These are phyloP conservation scores for Sebastolobus altivelis DNA, from an alignment of 2,797 vertebrate genomes.

Conservation along the genomic window DNA sequence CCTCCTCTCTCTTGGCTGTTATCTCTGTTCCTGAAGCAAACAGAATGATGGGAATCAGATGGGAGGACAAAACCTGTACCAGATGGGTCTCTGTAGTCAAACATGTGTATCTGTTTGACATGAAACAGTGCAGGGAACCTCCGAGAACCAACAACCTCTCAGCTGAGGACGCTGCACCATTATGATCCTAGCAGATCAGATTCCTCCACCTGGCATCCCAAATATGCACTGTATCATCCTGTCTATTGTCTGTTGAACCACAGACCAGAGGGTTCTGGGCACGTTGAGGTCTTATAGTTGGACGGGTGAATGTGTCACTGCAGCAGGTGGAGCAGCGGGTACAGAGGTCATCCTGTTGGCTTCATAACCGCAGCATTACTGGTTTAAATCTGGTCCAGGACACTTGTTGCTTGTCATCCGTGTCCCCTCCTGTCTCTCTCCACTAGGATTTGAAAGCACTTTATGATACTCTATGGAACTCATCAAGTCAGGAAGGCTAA, in stretches of 20 bases:
- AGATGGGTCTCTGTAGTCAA: constrained; percentile 34
- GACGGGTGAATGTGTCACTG: not conserved
- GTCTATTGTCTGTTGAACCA: constrained; percentile 42
- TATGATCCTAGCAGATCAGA: constrained; percentile 62
- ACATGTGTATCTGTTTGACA: constrained; percentile 38
- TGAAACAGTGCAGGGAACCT: constrained; percentile 1
- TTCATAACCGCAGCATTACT: not conserved
- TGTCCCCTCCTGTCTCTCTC: not conserved
- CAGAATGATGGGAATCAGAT: constrained; percentile 56
- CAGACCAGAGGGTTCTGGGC: constrained; percentile 11
- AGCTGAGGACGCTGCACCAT: constrained; percentile 39
- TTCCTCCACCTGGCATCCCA: constrained; percentile 70
- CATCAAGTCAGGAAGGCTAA: not conserved
- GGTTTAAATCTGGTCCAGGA: not conserved
- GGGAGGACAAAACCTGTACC: constrained; percentile 32
- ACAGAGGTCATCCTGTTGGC: constrained; percentile 26
- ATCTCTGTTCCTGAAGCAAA: constrained; percentile 40
- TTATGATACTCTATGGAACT: not conserved
- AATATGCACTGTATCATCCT: constrained; percentile 47
- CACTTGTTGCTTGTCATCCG: not conserved
- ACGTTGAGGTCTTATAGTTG: constrained; percentile 5
- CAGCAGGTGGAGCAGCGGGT: constrained; percentile 56
- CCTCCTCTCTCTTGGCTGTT: constrained; percentile 21
- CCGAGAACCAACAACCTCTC: constrained; percentile 18
- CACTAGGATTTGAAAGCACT: not conserved